phyloP scores from a whole-genome alignment of 2,113 vertebrate species.

The Lynx canadensis region DNA sequence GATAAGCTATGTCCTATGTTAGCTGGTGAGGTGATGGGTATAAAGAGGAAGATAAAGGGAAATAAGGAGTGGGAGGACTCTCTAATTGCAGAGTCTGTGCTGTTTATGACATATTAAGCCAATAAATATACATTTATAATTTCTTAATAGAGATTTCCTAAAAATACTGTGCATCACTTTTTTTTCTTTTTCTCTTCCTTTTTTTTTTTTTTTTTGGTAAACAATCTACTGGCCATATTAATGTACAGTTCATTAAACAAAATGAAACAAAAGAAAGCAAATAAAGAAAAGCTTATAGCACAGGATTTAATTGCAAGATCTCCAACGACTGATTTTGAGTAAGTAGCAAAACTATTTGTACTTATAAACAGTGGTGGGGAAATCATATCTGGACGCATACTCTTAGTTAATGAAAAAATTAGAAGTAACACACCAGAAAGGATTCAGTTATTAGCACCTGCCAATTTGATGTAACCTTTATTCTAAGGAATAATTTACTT shows the following conservation, averaged over 20 bases:
- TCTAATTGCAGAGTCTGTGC: neutral
- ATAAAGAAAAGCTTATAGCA: neutral
- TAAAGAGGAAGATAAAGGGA: neutral
- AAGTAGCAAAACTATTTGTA: neutral
- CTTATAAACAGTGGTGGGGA: constrained; percentile 47
- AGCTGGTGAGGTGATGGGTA: neutral
- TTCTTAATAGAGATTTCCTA: neutral
- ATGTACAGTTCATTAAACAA: neutral
- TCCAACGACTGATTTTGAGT: neutral
- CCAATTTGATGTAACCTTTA: neutral
- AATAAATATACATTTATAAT: neutral
- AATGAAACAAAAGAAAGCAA: neutral
- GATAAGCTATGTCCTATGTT: neutral
- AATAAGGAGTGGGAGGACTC: neutral
- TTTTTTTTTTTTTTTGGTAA: neutral
- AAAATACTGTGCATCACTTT: neutral
- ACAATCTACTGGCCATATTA: neutral
- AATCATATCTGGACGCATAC: constrained; percentile 38
- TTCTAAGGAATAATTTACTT: neutral
- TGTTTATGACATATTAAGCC: neutral
- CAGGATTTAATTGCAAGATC: neutral
- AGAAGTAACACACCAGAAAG: neutral
- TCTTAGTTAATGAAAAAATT: constrained; percentile 25
- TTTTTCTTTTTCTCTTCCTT: neutral
- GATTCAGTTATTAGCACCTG: neutral